Evolutionary conservation across 2,888 invertebrate species (phyloP).

Genomic region (Platycheirus albimanus): DNA sequence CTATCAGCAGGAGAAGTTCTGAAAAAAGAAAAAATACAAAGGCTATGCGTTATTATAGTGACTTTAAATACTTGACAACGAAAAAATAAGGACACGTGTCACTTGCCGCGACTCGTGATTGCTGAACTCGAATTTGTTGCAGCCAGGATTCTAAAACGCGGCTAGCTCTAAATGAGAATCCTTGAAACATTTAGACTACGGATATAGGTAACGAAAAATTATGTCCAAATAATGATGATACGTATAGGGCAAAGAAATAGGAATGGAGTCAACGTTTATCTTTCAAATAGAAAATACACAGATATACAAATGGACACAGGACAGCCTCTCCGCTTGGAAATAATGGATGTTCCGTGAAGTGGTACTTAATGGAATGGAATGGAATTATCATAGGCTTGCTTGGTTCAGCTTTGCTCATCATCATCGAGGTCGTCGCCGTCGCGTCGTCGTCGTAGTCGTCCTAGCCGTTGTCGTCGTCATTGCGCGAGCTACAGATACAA

Average conservation of each 20-base stretch:
- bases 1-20: background rate
- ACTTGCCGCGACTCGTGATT: background rate
- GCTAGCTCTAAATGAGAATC: background rate
- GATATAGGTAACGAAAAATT: slow-evolving; percentile 63
- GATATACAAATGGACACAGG: slow-evolving; percentile 27
- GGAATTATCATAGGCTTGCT: slow-evolving; percentile 68
- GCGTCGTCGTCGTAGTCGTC: no score
- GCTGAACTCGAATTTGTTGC: slow-evolving; percentile 20
- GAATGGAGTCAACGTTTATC: slow-evolving; percentile 61
- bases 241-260: slow-evolving; percentile 23
- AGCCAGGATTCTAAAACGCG: background rate
- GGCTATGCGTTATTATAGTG: slow-evolving; percentile 32
- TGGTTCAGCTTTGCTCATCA: slow-evolving; percentile 7
- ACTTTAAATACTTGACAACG: slow-evolving; percentile 60
- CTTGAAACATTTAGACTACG: background rate
- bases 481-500: slow-evolving; percentile 46
- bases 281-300: slow-evolving; percentile 54
- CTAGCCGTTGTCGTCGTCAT: no score
- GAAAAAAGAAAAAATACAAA: slow-evolving; percentile 1
- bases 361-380: slow-evolving; percentile 71
- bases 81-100: slow-evolving; percentile 57
- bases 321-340: slow-evolving; percentile 31
- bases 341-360: slow-evolving; percentile 73
- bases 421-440: no score
- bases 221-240: slow-evolving; percentile 63